Base-by-base conservation (phyloP, 2,797 vertebrate species). In the Hafferia zeledoni region DNA sequence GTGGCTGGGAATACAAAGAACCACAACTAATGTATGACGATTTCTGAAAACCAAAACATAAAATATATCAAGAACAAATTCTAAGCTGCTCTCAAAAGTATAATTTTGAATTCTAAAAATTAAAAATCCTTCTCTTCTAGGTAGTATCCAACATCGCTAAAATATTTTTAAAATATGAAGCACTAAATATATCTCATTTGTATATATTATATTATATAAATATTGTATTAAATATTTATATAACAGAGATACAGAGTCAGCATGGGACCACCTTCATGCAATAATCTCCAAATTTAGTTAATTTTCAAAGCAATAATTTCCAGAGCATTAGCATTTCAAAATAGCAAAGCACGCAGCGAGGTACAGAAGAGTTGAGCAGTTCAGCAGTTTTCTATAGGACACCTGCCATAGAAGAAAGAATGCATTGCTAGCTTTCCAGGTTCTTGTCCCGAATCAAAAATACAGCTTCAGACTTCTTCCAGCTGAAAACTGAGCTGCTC, bases 261-360 rank as follows among this genome's bases (percentile, higher is more conserved):
- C 30, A 65, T 43, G 37, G 84, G 43, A 89, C n/a, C 50, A 84
- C 31, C 50, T 53, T 89, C 87, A 91, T 25, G 47, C 28, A 83
- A 70, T 10, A 1, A 87, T 61, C 60, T 67, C 49, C 41, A 64
- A 74, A 91, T 65, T 46, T 24, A 85, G 39, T 76, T 79, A 31
- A 50, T 65, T 84, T 92, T 23, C 23, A 61, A 89, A 76, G 41
- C n/a, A 83, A 35, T 76, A 9, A 63, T 81, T 94, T 86, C 83
- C 65, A 90, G 52, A 71, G 53, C 39, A 92, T 72, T 82, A 94
- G 59, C 44, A 76, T 57, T 91, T 76, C 55, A 69, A 89, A 80
- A n/a, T 23, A 69, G 39, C 87, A 25, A 79, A 82, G 47, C 53
- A 83, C 25, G 74, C 10, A 53, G 27, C 2, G 49, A 77, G 30